Evolutionary conservation across 2,797 vertebrate species (phyloP), one percentile per base, ranked within the genome.

Genomic region (Dromococcyx pavoninus): DNA sequence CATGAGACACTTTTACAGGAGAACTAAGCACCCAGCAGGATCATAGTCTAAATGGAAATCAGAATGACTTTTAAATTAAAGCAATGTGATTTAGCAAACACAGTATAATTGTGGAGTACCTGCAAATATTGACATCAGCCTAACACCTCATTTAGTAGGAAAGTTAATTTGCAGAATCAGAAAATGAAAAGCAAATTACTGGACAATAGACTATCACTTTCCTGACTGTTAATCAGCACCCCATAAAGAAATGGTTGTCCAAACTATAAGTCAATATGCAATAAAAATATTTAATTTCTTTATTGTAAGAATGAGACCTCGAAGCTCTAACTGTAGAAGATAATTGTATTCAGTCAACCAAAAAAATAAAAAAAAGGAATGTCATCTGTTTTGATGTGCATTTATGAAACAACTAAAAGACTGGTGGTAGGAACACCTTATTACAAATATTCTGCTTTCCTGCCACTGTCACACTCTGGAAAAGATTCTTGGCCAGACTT

Each of bases 61-160:
- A 32, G 12, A 79, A 81, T 71, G 57, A 91, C 74, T 94, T 88
- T 82, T 85, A 94, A 89, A 94, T 95, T 94, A 91, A 94, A 93
- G 74, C 74, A 87, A 87, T 67, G 64, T 82, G 60, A 89, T 95
- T 91, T 90, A 93, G 89, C 89, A 96, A 95, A 94, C 91, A 93
- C 28, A 25, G 64, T 74, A 27, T 93, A 94, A 96, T 95, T 94
- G 91, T 76, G 81, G 50, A 94, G 41, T 88, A 92, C 94, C 91
- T 96, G 92, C 95, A 96, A 96, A 93, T 96, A 96, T 94, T 96
- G 95, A 94, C 93, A 93, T 58, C 88, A 89, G 91, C 70, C 77
- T 58, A 89, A 93, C 11, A 10, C 80, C 84, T 91, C 91, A 87
- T 94, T 96, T 94, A 93, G 65, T 91, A 25, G 27, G 71, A 74